Evolutionary conservation across 2,888 invertebrate species (phyloP).

Genomic region (Thereva unica): DNA sequence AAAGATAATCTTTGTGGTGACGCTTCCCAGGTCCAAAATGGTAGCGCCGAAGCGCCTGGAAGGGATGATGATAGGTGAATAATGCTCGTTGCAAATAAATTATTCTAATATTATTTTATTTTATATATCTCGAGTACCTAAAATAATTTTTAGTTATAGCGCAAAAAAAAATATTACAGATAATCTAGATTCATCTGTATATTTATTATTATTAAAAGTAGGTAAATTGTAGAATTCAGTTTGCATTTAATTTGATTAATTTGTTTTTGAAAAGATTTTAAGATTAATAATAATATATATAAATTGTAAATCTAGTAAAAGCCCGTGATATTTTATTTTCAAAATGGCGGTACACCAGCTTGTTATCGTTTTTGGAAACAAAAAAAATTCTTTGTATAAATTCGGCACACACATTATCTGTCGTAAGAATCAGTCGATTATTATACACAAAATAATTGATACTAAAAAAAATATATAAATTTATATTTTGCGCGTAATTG

Average conservation of each 20-base stretch:
- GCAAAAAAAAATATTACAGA: constrained; percentile 16
- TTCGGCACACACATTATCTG: too few relatives aligned
- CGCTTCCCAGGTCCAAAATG: constrained; percentile 61
- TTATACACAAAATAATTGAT: too few relatives aligned
- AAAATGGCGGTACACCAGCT: too few relatives aligned
- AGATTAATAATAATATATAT: too few relatives aligned
- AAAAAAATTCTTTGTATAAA: too few relatives aligned
- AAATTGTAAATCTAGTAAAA: too few relatives aligned
- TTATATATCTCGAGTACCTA: constrained; percentile 7
- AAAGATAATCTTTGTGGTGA: constrained; percentile 51
- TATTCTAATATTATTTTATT: neutral
- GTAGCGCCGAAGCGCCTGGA: constrained; percentile 74
- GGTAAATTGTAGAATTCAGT: constrained; percentile 7
- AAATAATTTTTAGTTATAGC: constrained; percentile 5
- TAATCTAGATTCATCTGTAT: constrained; percentile 26
- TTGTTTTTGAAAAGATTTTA: constrained; percentile 7
- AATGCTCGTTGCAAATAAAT: neutral
- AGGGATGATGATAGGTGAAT: constrained; percentile 81
- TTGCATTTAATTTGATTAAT: constrained; percentile 25
- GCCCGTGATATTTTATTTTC: too few relatives aligned
- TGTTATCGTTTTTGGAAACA: too few relatives aligned
- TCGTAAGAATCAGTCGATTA: too few relatives aligned
- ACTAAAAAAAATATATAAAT: too few relatives aligned
- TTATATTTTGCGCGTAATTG: too few relatives aligned
- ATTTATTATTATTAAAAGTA: constrained; percentile 14